These are phyloP conservation scores for Coptotermes formosanus DNA, from an alignment of 1,140 invertebrate species.

Conservation along the genomic window DNA sequence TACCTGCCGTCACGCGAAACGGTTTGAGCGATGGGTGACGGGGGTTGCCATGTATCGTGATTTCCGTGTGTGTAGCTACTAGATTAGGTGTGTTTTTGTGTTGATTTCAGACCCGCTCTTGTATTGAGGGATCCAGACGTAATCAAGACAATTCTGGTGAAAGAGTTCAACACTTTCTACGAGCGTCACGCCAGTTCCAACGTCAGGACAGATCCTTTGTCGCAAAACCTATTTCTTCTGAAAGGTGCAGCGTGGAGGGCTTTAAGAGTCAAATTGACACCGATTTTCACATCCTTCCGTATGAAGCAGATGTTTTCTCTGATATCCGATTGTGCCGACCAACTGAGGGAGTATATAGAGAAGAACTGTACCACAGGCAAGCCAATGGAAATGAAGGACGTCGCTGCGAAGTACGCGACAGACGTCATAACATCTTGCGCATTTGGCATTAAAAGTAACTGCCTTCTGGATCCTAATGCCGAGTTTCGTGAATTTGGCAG, in stretches of 20 bases:
- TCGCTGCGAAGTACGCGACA: constrained; percentile 28
- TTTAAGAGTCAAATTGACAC: constrained; percentile 48
- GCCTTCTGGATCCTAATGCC: constrained; percentile 33
- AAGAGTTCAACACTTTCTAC: constrained; percentile 56
- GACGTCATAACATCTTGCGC: constrained; percentile 35
- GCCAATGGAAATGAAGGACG: constrained; percentile 16
- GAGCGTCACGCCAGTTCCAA: constrained; percentile 50
- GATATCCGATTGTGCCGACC: neutral
- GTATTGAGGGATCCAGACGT: constrained; percentile 57
- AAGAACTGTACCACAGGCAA: neutral
- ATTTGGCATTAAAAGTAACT: constrained; percentile 33
- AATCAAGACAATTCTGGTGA: constrained; percentile 58
- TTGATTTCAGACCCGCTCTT: constrained; percentile 46
- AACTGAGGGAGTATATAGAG: neutral
- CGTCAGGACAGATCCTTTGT: constrained; percentile 49
- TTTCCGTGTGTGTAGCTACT: too few relatives aligned
- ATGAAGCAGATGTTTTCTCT: constrained; percentile 45
- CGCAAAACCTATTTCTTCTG: constrained; percentile 39
- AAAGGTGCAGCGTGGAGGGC: constrained; percentile 47
- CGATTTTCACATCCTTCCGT: constrained; percentile 51
- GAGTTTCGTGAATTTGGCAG: constrained; percentile 34
- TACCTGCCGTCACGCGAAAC: too few relatives aligned
- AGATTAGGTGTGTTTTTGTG: neutral
- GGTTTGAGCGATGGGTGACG: too few relatives aligned
- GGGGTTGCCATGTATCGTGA: too few relatives aligned